Evolutionary conservation across 2,797 vertebrate species (phyloP).

Genomic region (Coendou prehensilis): DNA sequence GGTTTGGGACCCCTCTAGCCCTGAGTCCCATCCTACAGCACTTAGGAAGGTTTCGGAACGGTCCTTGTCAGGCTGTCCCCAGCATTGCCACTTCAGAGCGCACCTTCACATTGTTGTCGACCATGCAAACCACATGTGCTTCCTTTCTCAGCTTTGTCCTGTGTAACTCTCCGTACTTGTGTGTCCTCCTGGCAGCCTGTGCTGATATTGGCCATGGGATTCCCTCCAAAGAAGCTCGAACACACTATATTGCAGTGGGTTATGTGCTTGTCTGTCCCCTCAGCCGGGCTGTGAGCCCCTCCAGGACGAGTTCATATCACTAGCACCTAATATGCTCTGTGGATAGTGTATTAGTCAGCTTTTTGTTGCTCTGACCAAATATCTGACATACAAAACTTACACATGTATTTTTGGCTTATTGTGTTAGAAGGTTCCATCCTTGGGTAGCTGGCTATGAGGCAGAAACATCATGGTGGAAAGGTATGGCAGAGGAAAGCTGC

Average conservation of each 20-base stretch:
- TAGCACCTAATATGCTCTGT: neutral
- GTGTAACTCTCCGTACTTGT: neutral
- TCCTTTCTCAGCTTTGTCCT: neutral
- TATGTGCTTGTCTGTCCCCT: neutral
- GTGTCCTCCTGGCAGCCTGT: neutral
- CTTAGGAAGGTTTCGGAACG: neutral
- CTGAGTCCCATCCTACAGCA: neutral
- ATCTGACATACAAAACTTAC: neutral
- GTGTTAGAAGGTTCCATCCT: neutral
- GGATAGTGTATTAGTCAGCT: neutral
- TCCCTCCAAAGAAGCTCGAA: neutral
- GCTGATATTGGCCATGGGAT: neutral
- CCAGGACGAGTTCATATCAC: neutral
- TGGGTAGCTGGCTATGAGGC: neutral
- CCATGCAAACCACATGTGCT: rapidly evolving
- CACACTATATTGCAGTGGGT: neutral
- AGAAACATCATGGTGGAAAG: neutral
- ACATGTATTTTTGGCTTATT: neutral
- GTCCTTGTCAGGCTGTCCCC: neutral
- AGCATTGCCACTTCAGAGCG: rapidly evolving
- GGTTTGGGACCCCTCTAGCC: too few relatives aligned
- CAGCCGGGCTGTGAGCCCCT: neutral
- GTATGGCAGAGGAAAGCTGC: neutral
- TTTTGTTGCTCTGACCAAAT: neutral
- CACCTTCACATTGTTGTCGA: rapidly evolving